These are phyloP conservation scores for Cryptus viduatorius DNA, from an alignment of 2,888 invertebrate genomes.

Conservation along the genomic window DNA sequence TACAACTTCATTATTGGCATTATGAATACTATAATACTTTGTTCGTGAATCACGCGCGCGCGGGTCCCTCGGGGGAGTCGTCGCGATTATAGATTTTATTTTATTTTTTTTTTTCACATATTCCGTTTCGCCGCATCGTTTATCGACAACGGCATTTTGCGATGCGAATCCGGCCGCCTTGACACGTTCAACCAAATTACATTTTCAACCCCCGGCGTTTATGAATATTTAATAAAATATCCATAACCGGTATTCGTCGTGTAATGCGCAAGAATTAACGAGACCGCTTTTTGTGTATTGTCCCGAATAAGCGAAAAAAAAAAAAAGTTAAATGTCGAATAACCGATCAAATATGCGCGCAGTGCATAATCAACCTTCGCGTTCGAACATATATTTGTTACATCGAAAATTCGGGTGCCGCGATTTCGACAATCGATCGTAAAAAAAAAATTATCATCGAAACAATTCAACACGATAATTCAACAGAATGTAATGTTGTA, in stretches of 20 bases:
- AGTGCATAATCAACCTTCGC: neutral
- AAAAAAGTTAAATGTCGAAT: no score
- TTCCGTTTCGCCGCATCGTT: neutral
- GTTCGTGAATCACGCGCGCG: neutral
- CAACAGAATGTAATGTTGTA: neutral
- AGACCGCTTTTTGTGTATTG: neutral
- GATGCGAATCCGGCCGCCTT: neutral
- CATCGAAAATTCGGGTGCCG: neutral
- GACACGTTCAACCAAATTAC: neutral
- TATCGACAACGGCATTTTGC: neutral
- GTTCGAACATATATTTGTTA: neutral
- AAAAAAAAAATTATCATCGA: neutral
- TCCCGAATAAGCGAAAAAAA: neutral
- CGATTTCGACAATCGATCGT: neutral
- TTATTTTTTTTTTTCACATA: neutral
- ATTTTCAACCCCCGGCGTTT: neutral
- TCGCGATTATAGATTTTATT: neutral
- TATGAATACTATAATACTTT: constrained; percentile 27
- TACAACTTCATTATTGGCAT: constrained; percentile 22
- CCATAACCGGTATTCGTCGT: neutral
- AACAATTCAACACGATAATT: neutral
- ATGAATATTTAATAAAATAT: neutral
- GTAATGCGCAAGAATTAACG: neutral
- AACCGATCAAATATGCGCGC: neutral
- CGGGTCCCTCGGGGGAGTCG: neutral